A percentile compares a stretch with the other conserved stretches of the same genome.
phyloP scores from a whole-genome alignment of 2,888 invertebrate species.

The Eudasyphora cyanicolor region DNA sequence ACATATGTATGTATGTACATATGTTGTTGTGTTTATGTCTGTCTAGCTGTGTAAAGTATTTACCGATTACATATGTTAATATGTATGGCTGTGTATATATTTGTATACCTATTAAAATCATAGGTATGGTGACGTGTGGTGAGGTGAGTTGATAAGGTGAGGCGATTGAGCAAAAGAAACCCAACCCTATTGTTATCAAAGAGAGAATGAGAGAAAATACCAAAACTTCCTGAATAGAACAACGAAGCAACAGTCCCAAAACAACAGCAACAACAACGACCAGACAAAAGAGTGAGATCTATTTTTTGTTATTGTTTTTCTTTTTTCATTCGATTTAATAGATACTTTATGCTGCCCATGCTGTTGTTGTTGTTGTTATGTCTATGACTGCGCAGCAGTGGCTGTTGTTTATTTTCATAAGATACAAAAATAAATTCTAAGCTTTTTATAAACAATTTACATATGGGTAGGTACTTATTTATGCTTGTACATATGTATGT shows the following conservation, averaged over 20 bases:
- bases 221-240: not conserved
- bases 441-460: slow-evolving; percentile 43
- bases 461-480: not conserved
- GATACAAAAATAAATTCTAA: slow-evolving; percentile 10
- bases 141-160: not conserved
- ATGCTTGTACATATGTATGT: not conserved
- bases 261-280: not conserved
- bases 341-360: slow-evolving; percentile 1
- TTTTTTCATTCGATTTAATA: not conserved
- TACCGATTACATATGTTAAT: too few species aligned
- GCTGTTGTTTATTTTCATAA: slow-evolving; percentile 19
- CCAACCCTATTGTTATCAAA: not conserved
- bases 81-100: not conserved
- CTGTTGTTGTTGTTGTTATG: not conserved
- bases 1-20: not conserved
- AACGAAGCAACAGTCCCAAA: not conserved
- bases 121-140: not conserved
- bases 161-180: not conserved
- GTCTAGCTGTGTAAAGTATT: not conserved
- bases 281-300: not conserved
- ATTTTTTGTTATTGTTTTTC: not conserved
- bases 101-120: not conserved
- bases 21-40: not conserved
- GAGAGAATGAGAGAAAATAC: not conserved
- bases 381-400: not conserved